phyloP scores from a whole-genome alignment of 2,888 invertebrate species.

The Zonitis immaculata region DNA sequence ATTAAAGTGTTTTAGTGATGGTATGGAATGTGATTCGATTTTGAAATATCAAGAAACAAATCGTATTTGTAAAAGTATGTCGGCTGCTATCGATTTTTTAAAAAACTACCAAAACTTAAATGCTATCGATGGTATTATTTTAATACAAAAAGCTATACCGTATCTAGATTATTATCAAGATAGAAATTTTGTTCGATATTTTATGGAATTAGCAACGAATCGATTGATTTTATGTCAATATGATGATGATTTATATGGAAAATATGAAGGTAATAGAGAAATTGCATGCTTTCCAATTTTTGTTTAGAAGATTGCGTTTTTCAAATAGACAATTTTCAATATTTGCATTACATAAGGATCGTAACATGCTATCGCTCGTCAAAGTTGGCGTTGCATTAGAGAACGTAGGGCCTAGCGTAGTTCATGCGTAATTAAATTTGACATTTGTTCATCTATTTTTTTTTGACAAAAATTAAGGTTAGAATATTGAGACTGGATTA shows the following conservation, averaged over 20 bases:
- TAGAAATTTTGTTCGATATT: conserved; percentile 49
- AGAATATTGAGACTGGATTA: no score
- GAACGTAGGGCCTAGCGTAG: no score
- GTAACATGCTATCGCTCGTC: no score
- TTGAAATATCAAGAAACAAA: conserved; percentile 48
- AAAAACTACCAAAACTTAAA: conserved; percentile 40
- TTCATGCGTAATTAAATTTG: no score
- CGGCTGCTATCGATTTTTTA: conserved; percentile 48
- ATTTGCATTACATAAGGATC: no score
- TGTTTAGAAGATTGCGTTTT: no score
- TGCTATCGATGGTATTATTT: conserved; percentile 44
- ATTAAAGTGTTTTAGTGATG: conserved; percentile 46
- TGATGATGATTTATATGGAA: conserved; percentile 22
- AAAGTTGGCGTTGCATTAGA: no score
- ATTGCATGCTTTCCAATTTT: no score
- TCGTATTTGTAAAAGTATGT: conserved; percentile 48
- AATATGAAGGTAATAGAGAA: conserved; percentile 32
- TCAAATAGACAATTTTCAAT: no score
- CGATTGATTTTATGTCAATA: conserved; percentile 30
- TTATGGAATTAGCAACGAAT: conserved; percentile 38
- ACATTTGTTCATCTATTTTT: no score
- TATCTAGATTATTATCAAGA: conserved; percentile 59
- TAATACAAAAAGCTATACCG: conserved; percentile 54
- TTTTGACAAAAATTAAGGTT: no score
- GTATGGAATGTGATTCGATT: conserved; percentile 41